Evolutionary conservation across 2,888 invertebrate genomes (phyloP), one percentile per base, ranked within the genome.

Genomic region (Clostera curtula): DNA sequence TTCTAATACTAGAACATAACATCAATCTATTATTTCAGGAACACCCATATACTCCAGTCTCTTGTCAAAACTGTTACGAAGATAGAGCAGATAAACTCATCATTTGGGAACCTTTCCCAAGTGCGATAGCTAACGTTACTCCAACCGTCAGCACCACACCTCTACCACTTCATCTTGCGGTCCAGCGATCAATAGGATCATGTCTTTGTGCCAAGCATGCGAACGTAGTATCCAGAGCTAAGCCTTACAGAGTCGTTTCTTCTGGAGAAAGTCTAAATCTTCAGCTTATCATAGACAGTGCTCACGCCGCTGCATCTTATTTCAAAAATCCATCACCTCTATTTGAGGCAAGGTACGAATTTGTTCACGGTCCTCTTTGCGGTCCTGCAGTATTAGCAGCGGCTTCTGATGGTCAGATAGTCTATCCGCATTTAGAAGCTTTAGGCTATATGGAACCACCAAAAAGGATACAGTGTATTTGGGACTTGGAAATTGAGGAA

Each of bases 281-380:
- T 7, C 92, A 93, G 56, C 84, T 96, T 43, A 89, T 93, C 19
- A 90, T 96, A 0, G 95, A 95, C 53, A 92, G 91, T 7, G 90
- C 92, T 7, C 93, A 95, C 54, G 93, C 95, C 2, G 93, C 95
- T 1, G 87, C 92, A 0, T 94, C 92, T 27, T 95, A 95, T 67
- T 96, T 95, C 74, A 95, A 95, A 64, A 93, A 94, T 54, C 88
- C 91, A 2, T 88, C 89, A 16, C 92, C 95, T 0, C 82, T 96
- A 3, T 95, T 96, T 58, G 92, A 94, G 66, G 96, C 95, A 0
- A 87, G 88, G 3, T 96, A 93, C 61, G 93, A 95, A 61, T 96
- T 96, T 56, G 93, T 95, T 1, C 95, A 96, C 49, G 94, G 94
- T 1, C 95, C 95, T 0, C 76, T 95, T 1, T 95, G 95, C 58